Evolutionary conservation across 2,113 vertebrate species (phyloP).

Genomic region (Phrynosoma platyrhinos): DNA sequence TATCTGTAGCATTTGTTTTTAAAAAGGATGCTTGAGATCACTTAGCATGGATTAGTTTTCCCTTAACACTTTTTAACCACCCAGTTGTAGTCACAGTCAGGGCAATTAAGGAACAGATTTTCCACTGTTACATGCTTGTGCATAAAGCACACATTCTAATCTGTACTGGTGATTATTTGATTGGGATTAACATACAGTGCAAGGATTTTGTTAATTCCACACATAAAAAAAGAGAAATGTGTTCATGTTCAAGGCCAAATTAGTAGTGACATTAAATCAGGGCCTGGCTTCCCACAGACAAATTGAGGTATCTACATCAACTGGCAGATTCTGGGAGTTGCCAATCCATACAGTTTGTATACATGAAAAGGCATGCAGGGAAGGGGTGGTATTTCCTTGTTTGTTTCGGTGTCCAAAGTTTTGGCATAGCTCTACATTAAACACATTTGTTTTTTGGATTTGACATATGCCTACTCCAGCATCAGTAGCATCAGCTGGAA

Average conservation of each 20-base stretch:
- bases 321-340: background rate
- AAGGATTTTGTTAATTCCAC: background rate
- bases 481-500: background rate
- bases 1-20: background rate
- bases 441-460: too few species aligned
- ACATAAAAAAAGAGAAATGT: too few species aligned
- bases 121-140: background rate
- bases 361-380: too few species aligned
- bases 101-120: slow-evolving; percentile 15
- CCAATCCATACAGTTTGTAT: background rate
- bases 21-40: background rate
- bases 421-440: too few species aligned
- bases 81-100: slow-evolving; percentile 8
- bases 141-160: background rate
- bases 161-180: background rate
- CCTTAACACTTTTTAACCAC: slow-evolving; percentile 15
- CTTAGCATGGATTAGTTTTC: slow-evolving; percentile 18
- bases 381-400: too few species aligned
- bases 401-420: too few species aligned
- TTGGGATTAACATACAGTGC: background rate
- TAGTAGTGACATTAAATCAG: background rate
- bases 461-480: background rate
- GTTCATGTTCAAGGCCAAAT: background rate
- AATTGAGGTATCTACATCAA: background rate
- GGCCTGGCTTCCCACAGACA: background rate